phyloP scores from a whole-genome alignment of 64 coral and sea anemone species.

The Montipora cactus region DNA sequence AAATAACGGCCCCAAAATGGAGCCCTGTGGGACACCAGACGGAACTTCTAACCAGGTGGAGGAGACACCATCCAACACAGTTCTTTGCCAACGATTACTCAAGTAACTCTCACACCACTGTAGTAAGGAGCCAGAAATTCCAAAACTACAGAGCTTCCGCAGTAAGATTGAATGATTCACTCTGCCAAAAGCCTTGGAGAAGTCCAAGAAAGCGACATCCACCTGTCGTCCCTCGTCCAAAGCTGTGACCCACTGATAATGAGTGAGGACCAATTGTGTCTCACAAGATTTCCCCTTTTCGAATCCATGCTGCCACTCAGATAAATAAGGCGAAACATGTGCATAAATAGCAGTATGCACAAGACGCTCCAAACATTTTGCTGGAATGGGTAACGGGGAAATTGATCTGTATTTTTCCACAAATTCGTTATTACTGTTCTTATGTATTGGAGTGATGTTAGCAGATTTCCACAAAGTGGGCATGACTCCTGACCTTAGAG shows the following conservation, averaged over 20 bases:
- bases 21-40: slow-evolving; percentile 5
- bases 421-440: not conserved
- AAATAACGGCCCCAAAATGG: not conserved
- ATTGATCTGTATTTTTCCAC: not conserved
- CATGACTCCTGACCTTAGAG: too few relatives aligned
- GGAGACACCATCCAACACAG: slow-evolving; percentile 33
- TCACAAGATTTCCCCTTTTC: slow-evolving; percentile 5
- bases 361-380: slow-evolving; percentile 20
- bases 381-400: slow-evolving; percentile 22
- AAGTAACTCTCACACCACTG: slow-evolving; percentile 44
- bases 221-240: too few relatives aligned
- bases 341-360: slow-evolving; percentile 42
- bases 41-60: slow-evolving; percentile 23
- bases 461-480: too few relatives aligned
- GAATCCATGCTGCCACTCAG: slow-evolving; percentile 47
- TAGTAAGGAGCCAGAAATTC: not conserved
- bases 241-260: not conserved
- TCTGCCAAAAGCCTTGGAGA: too few relatives aligned
- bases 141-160: too few relatives aligned
- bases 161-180: too few relatives aligned
- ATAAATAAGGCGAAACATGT: slow-evolving; percentile 45
- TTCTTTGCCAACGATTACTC: slow-evolving; percentile 54
- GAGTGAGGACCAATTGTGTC: not conserved
- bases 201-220: too few relatives aligned
- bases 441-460: too few relatives aligned